Base-by-base conservation (phyloP, 2,797 vertebrate species). In the Sebastes oblongus region DNA sequence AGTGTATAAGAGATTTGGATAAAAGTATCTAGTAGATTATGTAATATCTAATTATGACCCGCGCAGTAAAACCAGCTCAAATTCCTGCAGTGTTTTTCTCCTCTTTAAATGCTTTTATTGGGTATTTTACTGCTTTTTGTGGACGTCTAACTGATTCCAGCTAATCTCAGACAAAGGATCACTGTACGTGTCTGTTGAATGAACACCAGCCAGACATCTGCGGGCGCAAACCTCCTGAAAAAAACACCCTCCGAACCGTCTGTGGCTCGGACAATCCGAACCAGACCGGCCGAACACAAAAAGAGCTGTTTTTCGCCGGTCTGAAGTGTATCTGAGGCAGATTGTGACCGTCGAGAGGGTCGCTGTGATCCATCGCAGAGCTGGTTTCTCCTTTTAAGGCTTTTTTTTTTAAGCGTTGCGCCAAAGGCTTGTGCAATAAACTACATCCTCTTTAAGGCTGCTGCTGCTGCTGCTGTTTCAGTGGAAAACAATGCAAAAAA, bases 371-470 rank as follows among this genome's bases (percentile, higher is more conserved):
- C 78, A 68, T 70, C 5, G 75, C 73, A 79, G 71, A 75, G 39
- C 85, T 65, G 8, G 66, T 88, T 92, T 91, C 88, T 91, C 82
- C 87, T 92, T 93, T 91, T 94, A 86, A 80, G 65, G 72, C 25
- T 65, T 56, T 78, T 78, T 78, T 78, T 82, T 70, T 79, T 65
- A 82, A 85, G 77, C 12, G 66, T 79, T 82, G 72, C 27, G 64
- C 82, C 80, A 85, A 84, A 72, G 20, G 14, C 77, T 92, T 93
- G 90, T 70, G 87, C 88, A 95, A 94, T 83, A 83, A 82, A 86
- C 82, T 81, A 92, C 91, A 93, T 95, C 93, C 92, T 93, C 91
- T 94, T 94, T 89, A 77, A 75, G 32, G 46, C 70, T 81, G 82
- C 79, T 50, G 83, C 77, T 27, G 83, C 76, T 46, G 42, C 42